These are phyloP conservation scores for Tupaia chinensis DNA, from an alignment of 2,113 vertebrate species.

Conservation along the genomic window DNA sequence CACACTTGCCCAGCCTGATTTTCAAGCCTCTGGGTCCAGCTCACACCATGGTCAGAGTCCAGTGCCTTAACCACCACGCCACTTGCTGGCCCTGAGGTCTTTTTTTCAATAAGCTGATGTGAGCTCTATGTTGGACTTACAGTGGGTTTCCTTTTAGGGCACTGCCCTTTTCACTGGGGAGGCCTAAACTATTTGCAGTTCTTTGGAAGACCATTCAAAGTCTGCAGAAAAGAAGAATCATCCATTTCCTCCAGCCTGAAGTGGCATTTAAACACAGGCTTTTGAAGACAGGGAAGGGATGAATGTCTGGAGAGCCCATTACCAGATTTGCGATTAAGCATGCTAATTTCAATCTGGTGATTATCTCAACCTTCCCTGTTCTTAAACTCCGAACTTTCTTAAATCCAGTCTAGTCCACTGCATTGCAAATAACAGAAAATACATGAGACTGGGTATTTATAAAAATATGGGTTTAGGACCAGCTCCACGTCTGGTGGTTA, in stretches of 20 bases:
- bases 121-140: background rate
- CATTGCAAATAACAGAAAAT: too few relatives aligned
- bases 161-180: background rate
- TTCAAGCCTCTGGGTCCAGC: too few relatives aligned
- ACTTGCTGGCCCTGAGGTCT: too few relatives aligned
- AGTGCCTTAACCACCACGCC: too few relatives aligned
- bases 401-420: background rate
- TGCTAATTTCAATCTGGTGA: background rate
- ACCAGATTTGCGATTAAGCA: background rate
- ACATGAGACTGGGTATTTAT: too few relatives aligned
- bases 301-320: background rate
- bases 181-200: background rate
- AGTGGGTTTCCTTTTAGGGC: background rate
- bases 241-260: background rate
- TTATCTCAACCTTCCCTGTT: background rate
- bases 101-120: background rate
- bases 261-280: background rate
- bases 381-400: background rate
- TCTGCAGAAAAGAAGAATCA: background rate
- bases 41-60: too few relatives aligned
- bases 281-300: background rate
- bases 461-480: too few relatives aligned
- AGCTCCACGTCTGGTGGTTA: too few relatives aligned
- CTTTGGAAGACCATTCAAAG: background rate
- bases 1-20: too few relatives aligned